Percentiles rank a stretch among this genome's conserved stretches.
phyloP scores from a whole-genome alignment of 2,888 invertebrate species.

The Chirona hameri region DNA sequence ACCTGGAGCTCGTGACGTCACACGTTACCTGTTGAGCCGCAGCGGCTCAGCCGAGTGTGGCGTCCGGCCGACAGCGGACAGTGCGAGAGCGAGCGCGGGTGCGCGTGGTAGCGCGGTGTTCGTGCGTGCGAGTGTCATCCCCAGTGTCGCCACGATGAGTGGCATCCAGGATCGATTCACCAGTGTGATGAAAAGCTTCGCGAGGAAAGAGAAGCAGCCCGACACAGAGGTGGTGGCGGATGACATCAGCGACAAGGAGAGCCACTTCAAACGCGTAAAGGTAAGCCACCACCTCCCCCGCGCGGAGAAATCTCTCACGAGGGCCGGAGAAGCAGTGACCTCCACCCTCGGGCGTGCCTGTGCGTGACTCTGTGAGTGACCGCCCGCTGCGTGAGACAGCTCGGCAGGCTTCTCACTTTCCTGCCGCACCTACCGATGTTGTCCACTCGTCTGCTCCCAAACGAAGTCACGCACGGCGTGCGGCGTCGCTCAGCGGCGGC shows the following conservation, averaged over 20 bases:
- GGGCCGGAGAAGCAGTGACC: neutral
- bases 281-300: neutral
- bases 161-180: slow-evolving; percentile 2
- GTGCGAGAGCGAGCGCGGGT: neutral
- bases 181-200: slow-evolving; percentile 22
- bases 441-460: no score
- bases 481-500: no score
- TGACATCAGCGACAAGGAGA: neutral
- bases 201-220: neutral
- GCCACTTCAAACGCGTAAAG: slow-evolving; percentile 9
- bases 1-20: slow-evolving; percentile 4
- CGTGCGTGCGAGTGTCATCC: neutral
- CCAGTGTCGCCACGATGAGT: neutral
- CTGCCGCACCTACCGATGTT: no score
- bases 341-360: neutral
- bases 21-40: neutral
- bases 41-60: neutral
- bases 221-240: neutral
- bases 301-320: slow-evolving; percentile 1
- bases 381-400: neutral
- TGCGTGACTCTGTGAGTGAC: neutral
- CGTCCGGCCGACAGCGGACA: neutral
- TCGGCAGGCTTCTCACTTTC: no score
- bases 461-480: no score
- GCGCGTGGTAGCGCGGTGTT: neutral